Evolutionary conservation across 2,797 vertebrate genomes (phyloP).

Genomic region (Cynopterus sphinx): DNA sequence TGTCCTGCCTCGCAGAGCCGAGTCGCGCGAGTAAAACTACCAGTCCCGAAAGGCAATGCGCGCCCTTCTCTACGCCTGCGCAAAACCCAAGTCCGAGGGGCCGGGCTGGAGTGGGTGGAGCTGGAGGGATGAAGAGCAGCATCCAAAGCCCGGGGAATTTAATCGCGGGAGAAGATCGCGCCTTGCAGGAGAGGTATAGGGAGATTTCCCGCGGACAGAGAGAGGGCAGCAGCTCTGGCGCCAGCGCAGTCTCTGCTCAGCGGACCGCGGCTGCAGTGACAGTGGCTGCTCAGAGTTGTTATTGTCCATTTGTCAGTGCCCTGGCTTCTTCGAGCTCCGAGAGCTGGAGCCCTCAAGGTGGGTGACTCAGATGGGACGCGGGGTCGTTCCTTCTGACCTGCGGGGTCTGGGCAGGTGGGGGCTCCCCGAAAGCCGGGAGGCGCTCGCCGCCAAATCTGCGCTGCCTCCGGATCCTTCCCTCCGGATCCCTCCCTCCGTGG

Average conservation of each 20-base stretch:
- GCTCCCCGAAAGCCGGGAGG: background rate
- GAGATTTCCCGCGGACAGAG: accelerated
- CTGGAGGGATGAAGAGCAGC: background rate
- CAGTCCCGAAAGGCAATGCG: constrained; percentile 49
- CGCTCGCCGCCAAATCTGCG: no score
- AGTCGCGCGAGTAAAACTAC: constrained; percentile 44
- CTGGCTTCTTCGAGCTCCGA: background rate
- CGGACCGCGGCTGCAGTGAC: background rate
- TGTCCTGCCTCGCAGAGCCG: accelerated
- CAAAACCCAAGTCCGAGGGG: accelerated
- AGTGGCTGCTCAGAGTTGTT: background rate
- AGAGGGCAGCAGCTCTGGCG: accelerated
- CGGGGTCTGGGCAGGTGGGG: background rate
- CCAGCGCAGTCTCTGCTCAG: background rate
- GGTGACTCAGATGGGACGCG: background rate
- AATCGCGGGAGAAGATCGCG: accelerated
- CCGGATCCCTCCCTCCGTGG: background rate
- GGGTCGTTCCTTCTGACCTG: background rate
- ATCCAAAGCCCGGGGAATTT: background rate
- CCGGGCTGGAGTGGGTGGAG: background rate
- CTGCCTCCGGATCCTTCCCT: background rate
- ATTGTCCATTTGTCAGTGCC: background rate
- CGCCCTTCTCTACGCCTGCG: background rate
- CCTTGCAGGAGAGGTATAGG: constrained; percentile 42
- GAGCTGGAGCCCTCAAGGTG: background rate